These are phyloP conservation scores for Nomia melanderi DNA, from an alignment of 1,140 invertebrate species.

Conservation along the genomic window DNA sequence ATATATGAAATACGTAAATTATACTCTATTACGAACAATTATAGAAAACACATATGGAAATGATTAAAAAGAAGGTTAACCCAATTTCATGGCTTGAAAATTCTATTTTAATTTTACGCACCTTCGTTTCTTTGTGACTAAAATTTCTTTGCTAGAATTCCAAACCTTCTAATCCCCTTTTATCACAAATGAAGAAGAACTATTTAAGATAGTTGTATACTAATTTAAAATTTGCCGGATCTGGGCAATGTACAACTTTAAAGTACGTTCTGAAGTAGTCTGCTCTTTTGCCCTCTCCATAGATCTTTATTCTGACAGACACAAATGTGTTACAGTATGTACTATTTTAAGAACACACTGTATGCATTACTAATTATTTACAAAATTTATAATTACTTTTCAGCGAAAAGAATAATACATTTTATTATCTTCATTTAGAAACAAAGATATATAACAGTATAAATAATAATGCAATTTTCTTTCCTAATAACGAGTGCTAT, in stretches of 20 bases:
- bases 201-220: not conserved
- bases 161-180: too few relatives aligned
- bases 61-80: slow-evolving; percentile 2
- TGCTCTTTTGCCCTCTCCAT: not conserved
- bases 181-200: not conserved
- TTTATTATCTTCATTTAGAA: not conserved
- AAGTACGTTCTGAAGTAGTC: slow-evolving; percentile 4
- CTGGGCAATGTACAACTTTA: not conserved
- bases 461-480: not conserved
- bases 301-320: not conserved
- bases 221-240: not conserved
- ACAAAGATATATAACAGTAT: not conserved
- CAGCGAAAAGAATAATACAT: not conserved
- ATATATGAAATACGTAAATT: not conserved
- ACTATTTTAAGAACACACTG: not conserved
- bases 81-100: not conserved
- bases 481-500: too few relatives aligned
- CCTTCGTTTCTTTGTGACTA: not conserved
- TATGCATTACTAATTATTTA: too few relatives aligned
- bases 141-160: not conserved
- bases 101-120: not conserved
- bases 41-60: not conserved
- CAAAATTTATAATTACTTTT: too few relatives aligned
- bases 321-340: not conserved
- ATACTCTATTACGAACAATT: not conserved